Conservation (phyloP, 2,888 invertebrate genomes). For the Acanthopleura granulata region DNA sequence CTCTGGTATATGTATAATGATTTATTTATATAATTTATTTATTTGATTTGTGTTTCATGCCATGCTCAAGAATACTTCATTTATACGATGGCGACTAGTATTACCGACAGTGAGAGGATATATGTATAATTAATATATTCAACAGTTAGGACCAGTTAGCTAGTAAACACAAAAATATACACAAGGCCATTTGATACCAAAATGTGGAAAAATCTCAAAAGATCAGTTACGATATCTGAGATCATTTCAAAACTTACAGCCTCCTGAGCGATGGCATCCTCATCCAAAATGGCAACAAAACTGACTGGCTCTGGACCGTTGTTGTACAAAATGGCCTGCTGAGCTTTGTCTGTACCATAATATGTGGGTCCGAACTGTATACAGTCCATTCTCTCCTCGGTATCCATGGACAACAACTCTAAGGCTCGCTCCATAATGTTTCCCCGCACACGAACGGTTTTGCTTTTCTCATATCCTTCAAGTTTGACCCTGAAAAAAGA, state of each 20-base stretch:
- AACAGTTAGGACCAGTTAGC: no score
- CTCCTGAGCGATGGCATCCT: conserved; percentile 67
- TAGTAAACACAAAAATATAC: no score
- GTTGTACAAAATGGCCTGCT: conserved; percentile 65
- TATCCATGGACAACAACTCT: conserved; percentile 58
- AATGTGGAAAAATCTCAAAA: no score
- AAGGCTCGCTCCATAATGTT: conserved; percentile 61
- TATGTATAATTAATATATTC: no score
- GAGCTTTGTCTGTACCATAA: conserved; percentile 67
- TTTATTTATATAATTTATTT: no score
- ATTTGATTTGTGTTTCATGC: no score
- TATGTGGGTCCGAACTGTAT: conserved; percentile 67
- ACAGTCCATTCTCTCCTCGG: conserved; percentile 54
- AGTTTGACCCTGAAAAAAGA: conserved; percentile 53
- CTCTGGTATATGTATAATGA: no score
- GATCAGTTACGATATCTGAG: no score
- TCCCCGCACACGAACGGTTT: conserved; percentile 52
- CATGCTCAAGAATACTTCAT: no score
- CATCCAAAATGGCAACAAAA: conserved; percentile 68
- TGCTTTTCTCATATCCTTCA: conserved; percentile 52
- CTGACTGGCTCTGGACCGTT: conserved; percentile 66
- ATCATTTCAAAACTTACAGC: conserved; percentile 59
- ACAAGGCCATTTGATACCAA: no score
- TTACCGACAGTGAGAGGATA: no score
- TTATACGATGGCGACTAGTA: no score